Conservation (phyloP, 2,113 vertebrate species). For the Pseudonaja textilis region DNA sequence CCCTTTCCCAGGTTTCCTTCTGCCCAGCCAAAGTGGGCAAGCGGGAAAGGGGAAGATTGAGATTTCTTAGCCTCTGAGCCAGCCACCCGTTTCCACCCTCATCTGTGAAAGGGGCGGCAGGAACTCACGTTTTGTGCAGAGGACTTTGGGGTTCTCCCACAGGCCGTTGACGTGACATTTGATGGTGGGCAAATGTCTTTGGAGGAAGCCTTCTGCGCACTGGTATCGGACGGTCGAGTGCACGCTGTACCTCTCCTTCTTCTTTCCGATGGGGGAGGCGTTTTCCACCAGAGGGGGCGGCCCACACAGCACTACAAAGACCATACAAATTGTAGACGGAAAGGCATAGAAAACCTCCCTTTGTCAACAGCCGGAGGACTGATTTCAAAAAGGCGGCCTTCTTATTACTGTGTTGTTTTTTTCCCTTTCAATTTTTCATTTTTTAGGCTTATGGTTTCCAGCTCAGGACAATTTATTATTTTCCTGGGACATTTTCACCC, state of each 20-base stretch:
- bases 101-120: neutral
- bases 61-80: neutral
- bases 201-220: constrained; percentile 85
- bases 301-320: constrained; percentile 82
- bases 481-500: neutral
- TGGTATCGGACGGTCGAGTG: constrained; percentile 90
- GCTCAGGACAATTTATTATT: neutral
- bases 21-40: neutral
- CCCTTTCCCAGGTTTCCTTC: neutral
- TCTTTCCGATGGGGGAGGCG: constrained; percentile 81
- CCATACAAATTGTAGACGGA: neutral
- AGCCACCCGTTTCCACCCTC: neutral
- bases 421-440: neutral
- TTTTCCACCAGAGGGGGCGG: constrained; percentile 85
- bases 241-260: constrained; percentile 85
- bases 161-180: constrained; percentile 89
- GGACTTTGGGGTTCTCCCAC: constrained; percentile 91
- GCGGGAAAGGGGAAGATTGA: neutral
- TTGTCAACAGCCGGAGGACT: neutral
- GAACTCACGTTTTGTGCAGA: constrained; percentile 92
- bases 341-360: neutral
- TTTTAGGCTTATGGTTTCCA: neutral
- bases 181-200: constrained; percentile 85
- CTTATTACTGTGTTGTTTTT: neutral
- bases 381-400: neutral